Evolutionary conservation across 2,797 vertebrate species (phyloP), one percentile per base, ranked within the genome.

Genomic region (Clangula hyemalis): DNA sequence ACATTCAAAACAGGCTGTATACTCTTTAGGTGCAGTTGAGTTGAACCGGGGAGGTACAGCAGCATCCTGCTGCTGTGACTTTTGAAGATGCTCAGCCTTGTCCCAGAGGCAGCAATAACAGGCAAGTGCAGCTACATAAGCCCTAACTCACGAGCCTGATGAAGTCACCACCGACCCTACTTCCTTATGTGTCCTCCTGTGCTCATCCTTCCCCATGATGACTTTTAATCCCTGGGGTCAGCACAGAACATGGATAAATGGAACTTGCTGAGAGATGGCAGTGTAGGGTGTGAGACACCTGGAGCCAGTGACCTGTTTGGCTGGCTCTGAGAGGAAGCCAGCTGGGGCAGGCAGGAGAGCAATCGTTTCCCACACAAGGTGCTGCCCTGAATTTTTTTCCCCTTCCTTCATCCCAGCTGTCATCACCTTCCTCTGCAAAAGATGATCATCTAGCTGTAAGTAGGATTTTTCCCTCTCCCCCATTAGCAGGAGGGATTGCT

Each of bases 361-460:
- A 2, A 87, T 72, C 70, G 69, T 92, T 85, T 70, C 72, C 72
- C 85, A 80, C 85, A 81, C 36, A 86, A 41, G 82, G 85, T 86
- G 27, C 91, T 91, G 82, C 49, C 69, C 85, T 91, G 66, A 72
- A 57, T 92, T 91, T 94, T 76, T 83, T 87, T 34, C 41, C 61
- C 30, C 57, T 95, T 93, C 39, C 47, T 41, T 96, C 82, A 89
- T 70, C 34, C 22, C 60, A 84, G 47, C 70, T 91, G 79, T 93
- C 94, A 89, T 72, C 89, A 90, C 66, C 82, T 96, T 87, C 73
- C 66, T 85, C 82, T 94, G 81, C 76, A 92, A 77, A 93, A 87
- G 70, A 90, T 2, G 58, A 94, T 77, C 72, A 87, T 89, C 73
- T 85, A 51, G 22, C 72, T 75, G 36, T 79, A 83, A 87, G 58